Conservation (phyloP, 2,888 invertebrate species). For the Patella caerulea region DNA sequence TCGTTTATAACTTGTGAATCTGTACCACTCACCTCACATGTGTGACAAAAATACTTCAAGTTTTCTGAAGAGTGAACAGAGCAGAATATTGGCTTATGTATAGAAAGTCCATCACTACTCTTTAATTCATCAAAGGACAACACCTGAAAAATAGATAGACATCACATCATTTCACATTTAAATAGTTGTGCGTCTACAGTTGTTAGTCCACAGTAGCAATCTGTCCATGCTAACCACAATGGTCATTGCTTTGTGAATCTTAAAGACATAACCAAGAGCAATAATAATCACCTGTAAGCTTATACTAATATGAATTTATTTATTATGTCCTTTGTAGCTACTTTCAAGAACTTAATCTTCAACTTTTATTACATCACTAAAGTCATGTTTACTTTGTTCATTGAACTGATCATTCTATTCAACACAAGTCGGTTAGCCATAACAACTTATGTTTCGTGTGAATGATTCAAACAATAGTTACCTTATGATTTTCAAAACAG, state of each 20-base stretch:
- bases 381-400: neutral
- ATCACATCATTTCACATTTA: no score
- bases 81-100: slow-evolving; percentile 92
- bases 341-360: neutral
- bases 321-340: no score
- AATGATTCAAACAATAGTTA: slow-evolving; percentile 41
- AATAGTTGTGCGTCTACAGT: no score
- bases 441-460: no score
- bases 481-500: slow-evolving; percentile 91
- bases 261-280: no score
- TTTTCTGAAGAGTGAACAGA: slow-evolving; percentile 85
- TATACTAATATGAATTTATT: no score
- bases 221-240: no score
- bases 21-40: slow-evolving; percentile 77
- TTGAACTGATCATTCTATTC: neutral
- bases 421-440: neutral
- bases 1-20: no score
- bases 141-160: slow-evolving; percentile 74
- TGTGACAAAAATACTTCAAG: slow-evolving; percentile 89
- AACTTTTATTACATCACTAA: neutral
- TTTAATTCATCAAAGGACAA: slow-evolving; percentile 89
- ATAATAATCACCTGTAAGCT: no score
- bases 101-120: slow-evolving; percentile 82
- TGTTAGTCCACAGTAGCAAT: no score
- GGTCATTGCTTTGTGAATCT: no score